Evolutionary conservation across 2,797 vertebrate species (phyloP).

Genomic region (Phoebastria nigripes): DNA sequence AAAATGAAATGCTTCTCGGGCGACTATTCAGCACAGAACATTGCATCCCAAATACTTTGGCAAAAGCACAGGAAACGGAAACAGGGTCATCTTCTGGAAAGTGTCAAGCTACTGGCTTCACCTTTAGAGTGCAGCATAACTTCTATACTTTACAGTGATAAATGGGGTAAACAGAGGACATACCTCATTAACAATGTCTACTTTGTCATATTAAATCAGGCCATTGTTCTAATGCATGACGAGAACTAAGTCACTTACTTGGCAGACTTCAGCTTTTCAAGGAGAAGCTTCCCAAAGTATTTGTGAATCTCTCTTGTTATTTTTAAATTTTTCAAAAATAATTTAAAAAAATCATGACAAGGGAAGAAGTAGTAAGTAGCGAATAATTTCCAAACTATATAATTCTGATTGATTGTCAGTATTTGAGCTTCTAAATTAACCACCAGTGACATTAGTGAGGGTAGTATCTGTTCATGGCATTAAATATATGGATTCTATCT

Average conservation of each 20-base stretch:
- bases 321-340: neutral
- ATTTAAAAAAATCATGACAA: neutral
- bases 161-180: constrained; percentile 33
- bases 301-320: neutral
- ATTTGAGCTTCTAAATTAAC: neutral
- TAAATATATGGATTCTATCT: neutral
- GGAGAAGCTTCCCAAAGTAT: neutral
- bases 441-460: neutral
- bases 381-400: neutral
- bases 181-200: neutral
- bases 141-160: neutral
- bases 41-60: neutral
- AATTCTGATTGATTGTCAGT: neutral
- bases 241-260: neutral
- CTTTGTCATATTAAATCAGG: constrained; percentile 25
- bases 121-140: constrained; percentile 1
- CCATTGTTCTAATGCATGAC: neutral
- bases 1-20: neutral
- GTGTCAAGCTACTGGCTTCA: constrained; percentile 17
- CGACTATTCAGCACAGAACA: neutral
- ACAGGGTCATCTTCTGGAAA: constrained; percentile 22
- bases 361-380: neutral
- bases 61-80: constrained; percentile 3
- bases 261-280: neutral
- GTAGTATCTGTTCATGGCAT: neutral